Base-by-base conservation (phyloP, 2,797 vertebrate genomes). In the Miichthys miiuy region DNA sequence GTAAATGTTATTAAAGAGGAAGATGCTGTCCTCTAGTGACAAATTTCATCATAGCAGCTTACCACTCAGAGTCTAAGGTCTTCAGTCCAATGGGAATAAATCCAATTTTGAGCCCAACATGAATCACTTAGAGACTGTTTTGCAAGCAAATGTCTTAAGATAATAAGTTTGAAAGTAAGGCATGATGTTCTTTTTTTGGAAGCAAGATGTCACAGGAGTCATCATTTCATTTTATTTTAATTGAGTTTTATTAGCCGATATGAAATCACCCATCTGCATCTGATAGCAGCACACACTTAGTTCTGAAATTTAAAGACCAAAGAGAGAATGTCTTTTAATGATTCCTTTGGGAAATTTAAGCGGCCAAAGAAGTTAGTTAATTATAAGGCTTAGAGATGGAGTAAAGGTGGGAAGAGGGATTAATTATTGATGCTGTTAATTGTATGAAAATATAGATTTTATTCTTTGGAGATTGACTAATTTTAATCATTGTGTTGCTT, bases 11-110 rank as follows among this genome's bases (percentile, higher is more conserved):
- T 58, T 84, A 73, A 70, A 79, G 81, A 84, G 80, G 83, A 72
- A 77, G 64, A 84, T 90, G 83, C 91, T 93, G 90, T 66, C 91
- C 88, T 92, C 93, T 92, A 91, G 91, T 90, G 93, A 79, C 77
- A 58, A 7, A 41, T 72, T 4, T 50, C 34, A 70, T 77, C 21
- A 79, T 83, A 73, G 82, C 87, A 88, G 61, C 44, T 75, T 20
- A 20, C 21, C 27, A 17, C 27, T 38, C 4, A 13, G 46, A 51
- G 38, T 52, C 54, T 17, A 42, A 72, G 30, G 42, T 60, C 54
- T 52, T 12, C 4, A 57, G 27, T 68, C 48, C 11, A 44, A 10
- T 25, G 12, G 62, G 52, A 81, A 64, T 5, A 44, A 68, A 63
- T 73, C 7, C 8, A 71, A n/a, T 61, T 75, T 80, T 48, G 51